Base-by-base conservation (phyloP, 2,888 invertebrate genomes). In the Mantis religiosa region DNA sequence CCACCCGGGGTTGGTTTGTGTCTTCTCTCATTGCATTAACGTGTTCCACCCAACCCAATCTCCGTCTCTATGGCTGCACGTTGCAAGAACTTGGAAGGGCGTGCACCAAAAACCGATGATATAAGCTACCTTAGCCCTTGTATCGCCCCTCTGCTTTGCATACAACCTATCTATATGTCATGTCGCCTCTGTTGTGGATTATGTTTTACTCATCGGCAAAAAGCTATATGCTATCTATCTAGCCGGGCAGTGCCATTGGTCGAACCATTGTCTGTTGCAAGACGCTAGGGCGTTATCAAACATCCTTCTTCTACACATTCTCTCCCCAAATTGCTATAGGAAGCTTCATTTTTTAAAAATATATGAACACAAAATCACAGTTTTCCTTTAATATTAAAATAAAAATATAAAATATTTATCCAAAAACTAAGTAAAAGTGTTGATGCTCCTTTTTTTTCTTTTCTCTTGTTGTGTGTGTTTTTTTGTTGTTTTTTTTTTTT, bases 1-100 rank as follows among this genome's bases (percentile, higher is more conserved):
- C 87, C 30, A 82, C 30, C 87, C n/a, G 41, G n/a, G 30, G n/a
- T 82, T 87, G 82, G 87, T 81, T 82, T 87, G 34, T 87, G 87
- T 87, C 87, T 87, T 87, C 87, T 71, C 54, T 87, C 82, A 82
- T 82, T 87, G 87, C 87, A 87, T 87, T 87, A 87, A 87, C 87
- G 87, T 82, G 54, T 54, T 15, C 54, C 54, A 15, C 25, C 54
- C 54, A 71, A 71, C 54, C 54, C 54, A 71, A 71, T 71, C 54
- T 71, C 54, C 54, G 82, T 82, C 82, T 82, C 82, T 87, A 34
- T n/a, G 27, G 28, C 81, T 86, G 28, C 86, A 81, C 86, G 81
- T 54, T 87, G 87, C 87, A 87, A 87, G 87, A 87, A 87, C 81
- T 87, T 87, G 85, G 54, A 54, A 85, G 85, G 41, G n/a, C 27